Base-by-base conservation (phyloP, 2,113 vertebrate species). In the Calonectris borealis region DNA sequence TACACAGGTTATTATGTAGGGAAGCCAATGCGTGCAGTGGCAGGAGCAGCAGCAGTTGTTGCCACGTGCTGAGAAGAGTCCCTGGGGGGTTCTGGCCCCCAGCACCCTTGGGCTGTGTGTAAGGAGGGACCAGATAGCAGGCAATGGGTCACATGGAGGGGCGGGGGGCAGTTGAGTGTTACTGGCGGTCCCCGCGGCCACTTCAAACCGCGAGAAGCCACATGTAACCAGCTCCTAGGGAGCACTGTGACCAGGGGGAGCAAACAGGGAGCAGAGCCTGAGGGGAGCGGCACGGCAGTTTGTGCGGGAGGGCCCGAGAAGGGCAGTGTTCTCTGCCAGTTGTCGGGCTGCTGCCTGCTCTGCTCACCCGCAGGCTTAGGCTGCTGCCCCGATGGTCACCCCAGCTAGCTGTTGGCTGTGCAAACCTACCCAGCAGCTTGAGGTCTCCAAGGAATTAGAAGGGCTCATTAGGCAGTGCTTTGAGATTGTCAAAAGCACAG, bases 161-260 rank as follows among this genome's bases (percentile, higher is more conserved):
- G 9, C 6, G 2, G 44, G 40, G 58, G 24, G n/a, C 24, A 73
- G 48, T 5, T 79, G 27, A 7, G 24, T 49, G 15, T 10, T 78
- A 36, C 22, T 5, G 0, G 1, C 1, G 5, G 27, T 62, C 31
- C 6, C n/a, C 3, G 10, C 3, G 4, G n/a, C 21, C 32, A n/a
- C 21, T 68, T 86, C 61, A 44, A 16, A 51, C 42, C 6, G 7
- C 5, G 8, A 42, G 72, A 79, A 83, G n/a, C 11, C 6, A 11
- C 40, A 10, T 21, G 29, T 71, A 58, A 73, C 13, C 29, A 13
- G 32, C 11, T 60, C 31, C 16, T 72, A 66, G n/a, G 27, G 40
- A 85, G 31, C 7, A 5, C 32, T 40, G 24, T 6, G 36, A 49
- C 13, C 26, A 54, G 34, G 19, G 31, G 6, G 2, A 57, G 14